Percentiles rank a stretch among this genome's conserved stretches.
Conservation (phyloP, 2,113 vertebrate genomes). For the Pica pica region DNA sequence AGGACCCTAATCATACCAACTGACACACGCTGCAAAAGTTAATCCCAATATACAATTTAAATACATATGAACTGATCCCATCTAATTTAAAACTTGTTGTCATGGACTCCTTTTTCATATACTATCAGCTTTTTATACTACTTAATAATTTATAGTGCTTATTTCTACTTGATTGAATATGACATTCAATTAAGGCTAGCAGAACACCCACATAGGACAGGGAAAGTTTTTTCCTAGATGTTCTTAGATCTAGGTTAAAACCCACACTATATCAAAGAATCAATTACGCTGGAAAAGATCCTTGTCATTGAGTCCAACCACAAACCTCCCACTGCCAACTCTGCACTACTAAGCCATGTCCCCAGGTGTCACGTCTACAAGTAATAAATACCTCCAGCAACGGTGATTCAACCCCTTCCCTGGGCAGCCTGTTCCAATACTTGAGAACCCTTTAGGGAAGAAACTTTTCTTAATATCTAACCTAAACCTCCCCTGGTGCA, state of each 20-base stretch:
- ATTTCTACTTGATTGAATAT: not conserved
- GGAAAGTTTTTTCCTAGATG: not conserved
- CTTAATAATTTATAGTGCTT: not conserved
- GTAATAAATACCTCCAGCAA: not conserved
- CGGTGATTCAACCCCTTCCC: not conserved
- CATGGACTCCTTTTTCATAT: not conserved
- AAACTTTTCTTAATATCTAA: not conserved
- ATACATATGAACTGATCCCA: not conserved
- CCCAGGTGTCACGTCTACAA: accelerated
- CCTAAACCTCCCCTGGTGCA: not conserved
- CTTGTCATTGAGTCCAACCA: not conserved
- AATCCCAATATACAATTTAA: not conserved
- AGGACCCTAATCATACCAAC: not conserved
- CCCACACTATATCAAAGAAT: not conserved
- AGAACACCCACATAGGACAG: not conserved
- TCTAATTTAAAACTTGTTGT: not conserved
- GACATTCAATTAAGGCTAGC: not conserved
- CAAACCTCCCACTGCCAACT: not conserved
- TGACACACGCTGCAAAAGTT: not conserved
- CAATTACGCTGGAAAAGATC: not conserved
- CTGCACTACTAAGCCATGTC: not conserved
- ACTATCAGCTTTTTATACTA: not conserved
- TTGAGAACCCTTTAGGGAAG: not conserved
- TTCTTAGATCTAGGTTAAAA: not conserved
- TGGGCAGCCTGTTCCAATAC: not conserved